A percentile compares a stretch with the other conserved stretches of the same genome.
Evolutionary conservation across 2,888 invertebrate genomes (phyloP).

Genomic region (Limnephilus lunatus): DNA sequence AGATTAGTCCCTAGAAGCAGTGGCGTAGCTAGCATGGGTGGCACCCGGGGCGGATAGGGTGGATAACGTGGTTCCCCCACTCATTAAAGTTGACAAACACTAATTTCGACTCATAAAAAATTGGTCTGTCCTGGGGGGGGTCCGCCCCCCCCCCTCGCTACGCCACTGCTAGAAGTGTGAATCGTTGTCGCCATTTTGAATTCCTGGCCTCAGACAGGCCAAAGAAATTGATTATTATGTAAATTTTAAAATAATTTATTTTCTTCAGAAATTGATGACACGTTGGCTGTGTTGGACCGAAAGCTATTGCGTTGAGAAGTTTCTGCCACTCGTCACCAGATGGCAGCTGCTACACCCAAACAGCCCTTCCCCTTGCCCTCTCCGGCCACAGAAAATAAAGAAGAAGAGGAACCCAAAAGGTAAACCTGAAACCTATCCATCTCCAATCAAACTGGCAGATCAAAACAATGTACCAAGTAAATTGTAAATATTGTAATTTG

Average conservation of each 20-base stretch:
- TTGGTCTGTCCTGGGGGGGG: too few relatives aligned
- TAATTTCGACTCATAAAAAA: too few relatives aligned
- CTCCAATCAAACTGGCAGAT: background rate
- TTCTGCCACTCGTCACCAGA: slow-evolving; percentile 85
- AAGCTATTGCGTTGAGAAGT: slow-evolving; percentile 86
- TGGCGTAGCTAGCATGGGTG: too few relatives aligned
- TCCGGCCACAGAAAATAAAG: slow-evolving; percentile 71
- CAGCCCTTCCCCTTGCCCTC: slow-evolving; percentile 44
- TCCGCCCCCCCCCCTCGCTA: too few relatives aligned
- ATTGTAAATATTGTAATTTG: background rate
- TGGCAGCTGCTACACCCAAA: slow-evolving; percentile 82
- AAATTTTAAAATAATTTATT: background rate
- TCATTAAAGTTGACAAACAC: too few relatives aligned
- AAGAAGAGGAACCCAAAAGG: slow-evolving; percentile 77
- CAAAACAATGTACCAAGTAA: background rate
- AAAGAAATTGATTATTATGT: background rate
- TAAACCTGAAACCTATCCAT: slow-evolving; percentile 55
- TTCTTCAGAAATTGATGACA: slow-evolving; percentile 80
- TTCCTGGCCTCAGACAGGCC: too few relatives aligned
- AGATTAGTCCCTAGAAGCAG: too few relatives aligned
- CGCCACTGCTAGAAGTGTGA: too few relatives aligned
- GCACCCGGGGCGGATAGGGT: too few relatives aligned
- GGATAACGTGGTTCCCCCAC: too few relatives aligned
- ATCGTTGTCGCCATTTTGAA: too few relatives aligned
- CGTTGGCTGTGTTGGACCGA: slow-evolving; percentile 85